Conservation (phyloP, 2,888 invertebrate genomes). For the Enchytraeus crypticus region DNA sequence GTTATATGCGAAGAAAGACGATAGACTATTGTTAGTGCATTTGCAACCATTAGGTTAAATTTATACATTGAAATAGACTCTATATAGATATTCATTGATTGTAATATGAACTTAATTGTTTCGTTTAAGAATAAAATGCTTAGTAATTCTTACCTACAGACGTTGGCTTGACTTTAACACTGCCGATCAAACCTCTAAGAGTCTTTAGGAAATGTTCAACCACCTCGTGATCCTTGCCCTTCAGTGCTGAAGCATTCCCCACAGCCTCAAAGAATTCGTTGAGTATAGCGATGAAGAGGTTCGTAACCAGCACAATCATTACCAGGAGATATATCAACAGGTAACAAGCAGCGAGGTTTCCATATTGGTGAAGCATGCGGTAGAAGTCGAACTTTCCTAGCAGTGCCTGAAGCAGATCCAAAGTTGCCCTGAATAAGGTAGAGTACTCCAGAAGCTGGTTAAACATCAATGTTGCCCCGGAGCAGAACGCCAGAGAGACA, state of each 20-base stretch:
- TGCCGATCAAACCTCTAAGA: not conserved
- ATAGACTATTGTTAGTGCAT: no score
- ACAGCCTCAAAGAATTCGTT: conserved; percentile 11
- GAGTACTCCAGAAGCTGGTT: not conserved
- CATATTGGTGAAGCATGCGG: not conserved
- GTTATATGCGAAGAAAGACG: no score
- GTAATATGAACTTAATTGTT: no score
- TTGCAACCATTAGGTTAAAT: no score
- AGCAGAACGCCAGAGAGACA: conserved; percentile 1
- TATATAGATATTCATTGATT: no score
- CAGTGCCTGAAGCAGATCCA: conserved; percentile 1
- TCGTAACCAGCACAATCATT: conserved; percentile 10
- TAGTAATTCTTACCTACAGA: no score
- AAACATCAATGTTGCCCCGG: not conserved
- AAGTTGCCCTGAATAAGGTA: not conserved
- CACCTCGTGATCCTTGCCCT: conserved; percentile 6
- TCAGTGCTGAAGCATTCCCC: not conserved
- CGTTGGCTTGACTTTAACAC: not conserved
- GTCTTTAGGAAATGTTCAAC: conserved; percentile 1
- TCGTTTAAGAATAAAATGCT: no score
- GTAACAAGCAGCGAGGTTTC: not conserved
- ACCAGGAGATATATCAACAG: conserved; percentile 8
- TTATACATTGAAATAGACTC: no score
- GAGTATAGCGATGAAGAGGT: conserved; percentile 11
- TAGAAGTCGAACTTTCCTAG: conserved; percentile 13